phyloP scores from a whole-genome alignment of 2,888 invertebrate genomes.

The Celastrina argiolus region DNA sequence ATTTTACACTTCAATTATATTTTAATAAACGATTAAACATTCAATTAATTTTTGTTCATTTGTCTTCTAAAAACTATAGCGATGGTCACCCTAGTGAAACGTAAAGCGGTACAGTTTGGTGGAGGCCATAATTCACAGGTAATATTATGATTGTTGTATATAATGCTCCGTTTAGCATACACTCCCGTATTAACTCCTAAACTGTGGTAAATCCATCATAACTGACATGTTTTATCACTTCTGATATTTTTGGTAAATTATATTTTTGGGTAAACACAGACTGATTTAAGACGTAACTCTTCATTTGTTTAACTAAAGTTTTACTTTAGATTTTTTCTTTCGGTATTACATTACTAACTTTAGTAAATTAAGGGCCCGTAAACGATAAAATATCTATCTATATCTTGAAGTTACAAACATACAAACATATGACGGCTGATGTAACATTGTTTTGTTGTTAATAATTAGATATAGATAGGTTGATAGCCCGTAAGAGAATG shows the following conservation, averaged over 20 bases:
- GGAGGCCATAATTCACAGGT: slow-evolving; percentile 65
- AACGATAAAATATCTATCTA: too few relatives aligned
- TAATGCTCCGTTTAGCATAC: slow-evolving; percentile 41
- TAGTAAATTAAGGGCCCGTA: too few relatives aligned
- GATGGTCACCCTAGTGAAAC: slow-evolving; percentile 45
- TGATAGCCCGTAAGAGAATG: too few relatives aligned
- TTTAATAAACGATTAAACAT: not conserved
- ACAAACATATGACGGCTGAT: too few relatives aligned
- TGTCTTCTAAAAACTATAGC: not conserved
- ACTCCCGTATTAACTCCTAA: slow-evolving; percentile 36
- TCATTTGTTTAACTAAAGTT: too few relatives aligned
- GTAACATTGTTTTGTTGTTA: too few relatives aligned
- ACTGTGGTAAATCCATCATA: slow-evolving; percentile 22
- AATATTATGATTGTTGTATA: slow-evolving; percentile 52
- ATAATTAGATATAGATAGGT: too few relatives aligned
- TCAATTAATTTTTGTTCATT: not conserved
- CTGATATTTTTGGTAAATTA: not conserved
- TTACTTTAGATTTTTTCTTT: too few relatives aligned
- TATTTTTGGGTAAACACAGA: not conserved
- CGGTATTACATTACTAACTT: too few relatives aligned
- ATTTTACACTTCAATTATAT: not conserved
- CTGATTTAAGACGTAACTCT: too few relatives aligned
- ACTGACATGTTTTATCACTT: slow-evolving; percentile 10
- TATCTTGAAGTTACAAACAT: too few relatives aligned
- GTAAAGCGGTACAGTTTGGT: slow-evolving; percentile 47